These are phyloP conservation scores for Drosophila equinoxialis DNA, from an alignment of 1,140 invertebrate species.

Conservation along the genomic window DNA sequence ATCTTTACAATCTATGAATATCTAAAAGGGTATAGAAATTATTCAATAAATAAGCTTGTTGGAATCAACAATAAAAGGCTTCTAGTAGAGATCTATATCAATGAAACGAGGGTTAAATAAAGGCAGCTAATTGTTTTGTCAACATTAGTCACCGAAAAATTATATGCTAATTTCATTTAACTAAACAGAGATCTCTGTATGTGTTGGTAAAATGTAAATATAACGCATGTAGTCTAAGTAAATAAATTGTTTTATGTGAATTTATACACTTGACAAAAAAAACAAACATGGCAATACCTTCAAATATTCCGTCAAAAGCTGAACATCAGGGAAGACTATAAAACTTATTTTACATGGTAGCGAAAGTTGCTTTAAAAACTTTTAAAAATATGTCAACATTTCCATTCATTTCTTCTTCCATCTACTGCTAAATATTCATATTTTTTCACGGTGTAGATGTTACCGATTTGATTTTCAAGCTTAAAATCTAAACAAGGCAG, in stretches of 20 bases:
- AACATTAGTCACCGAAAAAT: slow-evolving; percentile 48
- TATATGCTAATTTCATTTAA: slow-evolving; percentile 28
- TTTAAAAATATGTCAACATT: too few relatives aligned
- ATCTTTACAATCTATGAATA: background rate
- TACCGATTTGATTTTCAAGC: slow-evolving; percentile 52
- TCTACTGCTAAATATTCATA: background rate
- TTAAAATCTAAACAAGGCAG: slow-evolving; percentile 51
- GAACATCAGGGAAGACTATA: too few relatives aligned
- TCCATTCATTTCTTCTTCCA: background rate
- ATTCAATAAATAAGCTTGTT: background rate
- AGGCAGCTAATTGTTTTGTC: slow-evolving; percentile 63
- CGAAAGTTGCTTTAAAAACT: too few relatives aligned
- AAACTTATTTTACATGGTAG: too few relatives aligned
- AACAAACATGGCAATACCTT: too few relatives aligned
- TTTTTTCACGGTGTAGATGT: slow-evolving; percentile 40
- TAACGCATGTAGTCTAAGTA: slow-evolving; percentile 8
- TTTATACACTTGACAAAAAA: slow-evolving; percentile 3
- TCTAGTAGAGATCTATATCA: slow-evolving; percentile 3
- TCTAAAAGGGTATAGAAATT: background rate
- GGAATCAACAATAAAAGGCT: background rate
- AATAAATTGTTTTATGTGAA: slow-evolving; percentile 4
- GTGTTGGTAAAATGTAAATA: slow-evolving; percentile 14
- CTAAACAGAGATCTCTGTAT: background rate
- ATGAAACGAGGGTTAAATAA: slow-evolving; percentile 26
- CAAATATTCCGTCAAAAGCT: too few relatives aligned